Percentiles rank a stretch among this genome's conserved stretches.
These are phyloP conservation scores for Heterodera filipjevi DNA, from an alignment of 2,888 invertebrate species.

Conservation along the genomic window DNA sequence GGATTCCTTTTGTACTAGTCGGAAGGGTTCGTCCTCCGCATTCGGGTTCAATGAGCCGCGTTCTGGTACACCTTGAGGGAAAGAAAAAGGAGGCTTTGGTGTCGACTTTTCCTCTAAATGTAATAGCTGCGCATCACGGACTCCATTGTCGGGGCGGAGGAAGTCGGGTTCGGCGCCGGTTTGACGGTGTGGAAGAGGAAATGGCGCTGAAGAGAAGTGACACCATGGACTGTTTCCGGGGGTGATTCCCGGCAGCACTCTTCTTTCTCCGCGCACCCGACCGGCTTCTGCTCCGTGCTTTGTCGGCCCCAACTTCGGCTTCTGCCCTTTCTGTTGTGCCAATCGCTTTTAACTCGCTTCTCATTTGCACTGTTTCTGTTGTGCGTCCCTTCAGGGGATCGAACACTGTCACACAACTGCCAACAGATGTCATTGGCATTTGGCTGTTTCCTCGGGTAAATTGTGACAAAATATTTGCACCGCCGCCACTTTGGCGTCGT, in stretches of 20 bases:
- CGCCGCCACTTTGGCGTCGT: slow-evolving; percentile 3
- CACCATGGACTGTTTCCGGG: slow-evolving; percentile 3
- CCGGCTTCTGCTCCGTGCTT: background rate
- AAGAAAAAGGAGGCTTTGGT: background rate
- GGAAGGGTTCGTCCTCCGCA: slow-evolving; percentile 17
- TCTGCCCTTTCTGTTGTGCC: background rate
- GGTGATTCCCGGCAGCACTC: background rate
- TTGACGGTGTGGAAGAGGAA: slow-evolving; percentile 13
- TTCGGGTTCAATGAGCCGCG: background rate
- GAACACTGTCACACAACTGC: background rate
- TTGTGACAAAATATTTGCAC: background rate
- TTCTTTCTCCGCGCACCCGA: slow-evolving; percentile 17
- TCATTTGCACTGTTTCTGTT: background rate
- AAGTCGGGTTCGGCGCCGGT: background rate
- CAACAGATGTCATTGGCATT: background rate
- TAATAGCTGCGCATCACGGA: no score
- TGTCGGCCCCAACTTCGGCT: background rate
- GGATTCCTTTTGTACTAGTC: slow-evolving; percentile 13
- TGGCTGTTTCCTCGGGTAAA: background rate
- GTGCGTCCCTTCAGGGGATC: background rate
- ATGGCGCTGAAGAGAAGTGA: slow-evolving; percentile 16
- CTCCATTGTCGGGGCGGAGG: slow-evolving; percentile 25
- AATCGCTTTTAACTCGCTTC: no score
- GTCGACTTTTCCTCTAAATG: background rate
- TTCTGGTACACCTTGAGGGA: slow-evolving; percentile 10